A percentile compares a stretch with the other conserved stretches of the same genome.
Evolutionary conservation across 2,888 invertebrate species (phyloP).

Genomic region (Oxytorus armatus): DNA sequence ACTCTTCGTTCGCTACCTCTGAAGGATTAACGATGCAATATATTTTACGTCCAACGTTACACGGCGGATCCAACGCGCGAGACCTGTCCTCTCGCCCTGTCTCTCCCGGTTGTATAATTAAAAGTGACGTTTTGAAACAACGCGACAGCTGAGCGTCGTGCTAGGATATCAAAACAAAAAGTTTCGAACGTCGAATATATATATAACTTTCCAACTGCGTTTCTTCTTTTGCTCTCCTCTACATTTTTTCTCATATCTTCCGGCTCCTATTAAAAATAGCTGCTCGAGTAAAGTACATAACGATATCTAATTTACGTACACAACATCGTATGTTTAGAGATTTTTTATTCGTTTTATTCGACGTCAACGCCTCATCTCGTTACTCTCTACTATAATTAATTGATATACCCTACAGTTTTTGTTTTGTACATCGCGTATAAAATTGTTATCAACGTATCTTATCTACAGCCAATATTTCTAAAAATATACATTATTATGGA

Average conservation of each 20-base stretch:
- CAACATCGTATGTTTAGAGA: neutral
- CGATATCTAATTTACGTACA: neutral
- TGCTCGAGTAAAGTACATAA: conserved; percentile 1
- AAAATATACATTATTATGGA: conserved; percentile 3
- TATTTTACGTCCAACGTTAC: conserved; percentile 42
- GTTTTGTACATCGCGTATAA: conserved; percentile 22
- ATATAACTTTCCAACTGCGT: conserved; percentile 30
- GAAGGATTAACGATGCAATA: conserved; percentile 40
- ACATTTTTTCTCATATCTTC: conserved; percentile 11
- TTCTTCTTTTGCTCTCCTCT: conserved; percentile 3
- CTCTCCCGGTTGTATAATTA: conserved; percentile 53
- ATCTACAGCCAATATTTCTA: conserved; percentile 16
- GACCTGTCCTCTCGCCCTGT: conserved; percentile 16
- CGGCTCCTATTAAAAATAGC: conserved; percentile 43
- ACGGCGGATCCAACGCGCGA: conserved; percentile 21
- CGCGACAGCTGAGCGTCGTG: neutral
- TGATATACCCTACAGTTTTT: conserved; percentile 21
- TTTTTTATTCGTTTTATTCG: conserved; percentile 8
- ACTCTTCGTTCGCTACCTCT: neutral
- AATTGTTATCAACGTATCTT: neutral
- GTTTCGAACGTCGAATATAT: conserved; percentile 36
- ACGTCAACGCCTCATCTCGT: neutral
- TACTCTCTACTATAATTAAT: conserved; percentile 18
- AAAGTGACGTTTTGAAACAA: conserved; percentile 39
- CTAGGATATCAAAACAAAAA: conserved; percentile 44